These are phyloP conservation scores for Dichetophora obliterata DNA, from an alignment of 2,888 invertebrate species.

Conservation along the genomic window DNA sequence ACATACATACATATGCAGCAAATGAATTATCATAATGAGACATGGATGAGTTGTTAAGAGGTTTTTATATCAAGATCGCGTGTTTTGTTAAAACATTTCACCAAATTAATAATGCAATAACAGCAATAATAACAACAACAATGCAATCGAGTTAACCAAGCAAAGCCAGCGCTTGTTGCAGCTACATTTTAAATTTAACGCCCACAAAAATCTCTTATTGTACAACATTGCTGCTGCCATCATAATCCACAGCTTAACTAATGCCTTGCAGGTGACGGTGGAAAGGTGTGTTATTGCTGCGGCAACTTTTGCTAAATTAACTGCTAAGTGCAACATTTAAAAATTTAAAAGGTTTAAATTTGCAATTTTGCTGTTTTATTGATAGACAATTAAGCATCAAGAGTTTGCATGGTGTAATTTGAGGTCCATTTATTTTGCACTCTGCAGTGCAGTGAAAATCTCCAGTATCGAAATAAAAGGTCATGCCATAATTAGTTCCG, in stretches of 20 bases:
- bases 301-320: slow-evolving; percentile 12
- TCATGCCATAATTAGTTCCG: too few relatives aligned
- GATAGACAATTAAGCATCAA: neutral
- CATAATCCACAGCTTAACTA: too few relatives aligned
- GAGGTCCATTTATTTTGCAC: too few relatives aligned
- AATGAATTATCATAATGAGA: slow-evolving; percentile 35
- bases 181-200: neutral
- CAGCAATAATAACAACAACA: neutral
- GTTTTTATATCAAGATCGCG: slow-evolving; percentile 41
- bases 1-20: neutral
- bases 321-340: slow-evolving; percentile 14
- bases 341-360: too few relatives aligned
- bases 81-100: slow-evolving; percentile 38
- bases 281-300: neutral
- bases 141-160: neutral
- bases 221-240: neutral
- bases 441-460: too few relatives aligned
- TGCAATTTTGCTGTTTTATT: too few relatives aligned
- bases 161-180: neutral
- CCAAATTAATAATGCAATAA: neutral
- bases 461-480: too few relatives aligned
- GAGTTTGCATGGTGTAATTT: neutral
- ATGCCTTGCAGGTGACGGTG: neutral
- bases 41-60: slow-evolving; percentile 41
- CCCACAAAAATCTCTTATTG: neutral